A percentile compares a stretch with the other conserved stretches of the same genome.
These are phyloP conservation scores for Heliornis fulica DNA, from an alignment of 2,113 vertebrate genomes.

Conservation along the genomic window DNA sequence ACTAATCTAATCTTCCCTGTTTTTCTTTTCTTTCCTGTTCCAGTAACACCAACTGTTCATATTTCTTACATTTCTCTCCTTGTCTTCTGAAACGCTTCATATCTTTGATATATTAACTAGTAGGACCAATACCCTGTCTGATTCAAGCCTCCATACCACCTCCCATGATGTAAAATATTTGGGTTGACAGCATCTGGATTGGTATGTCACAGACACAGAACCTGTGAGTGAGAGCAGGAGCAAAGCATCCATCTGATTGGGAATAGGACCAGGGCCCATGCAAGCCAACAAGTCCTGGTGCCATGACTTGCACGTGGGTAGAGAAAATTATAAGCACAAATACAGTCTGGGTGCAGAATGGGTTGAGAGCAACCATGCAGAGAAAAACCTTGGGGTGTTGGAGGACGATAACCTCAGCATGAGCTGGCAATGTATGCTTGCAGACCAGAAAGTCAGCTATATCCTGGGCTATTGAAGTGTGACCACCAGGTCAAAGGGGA, in stretches of 20 bases:
- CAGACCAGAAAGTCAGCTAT: too few species aligned
- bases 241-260: not conserved
- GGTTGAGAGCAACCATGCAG: too few species aligned
- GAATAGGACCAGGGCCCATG: not conserved
- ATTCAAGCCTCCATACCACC: not conserved
- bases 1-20: not conserved
- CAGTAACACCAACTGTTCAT: not conserved
- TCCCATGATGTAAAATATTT: not conserved
- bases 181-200: not conserved
- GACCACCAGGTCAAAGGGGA: too few species aligned
- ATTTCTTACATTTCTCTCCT: not conserved
- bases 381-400: too few species aligned
- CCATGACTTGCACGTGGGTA: too few species aligned
- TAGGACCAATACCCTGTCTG: not conserved
- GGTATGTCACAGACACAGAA: not conserved
- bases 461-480: too few species aligned
- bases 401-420: too few species aligned
- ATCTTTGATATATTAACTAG: not conserved
- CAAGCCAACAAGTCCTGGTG: too few species aligned
- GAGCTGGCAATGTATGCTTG: too few species aligned
- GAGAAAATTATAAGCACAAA: too few species aligned
- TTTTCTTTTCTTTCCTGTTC: not conserved
- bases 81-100: not conserved
- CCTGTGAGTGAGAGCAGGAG: not conserved
- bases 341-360: too few species aligned